A percentile compares a stretch with the other conserved stretches of the same genome.
These are phyloP conservation scores for Schizothorax lantsangensis DNA, from an alignment of 2,797 vertebrate genomes.

Conservation along the genomic window DNA sequence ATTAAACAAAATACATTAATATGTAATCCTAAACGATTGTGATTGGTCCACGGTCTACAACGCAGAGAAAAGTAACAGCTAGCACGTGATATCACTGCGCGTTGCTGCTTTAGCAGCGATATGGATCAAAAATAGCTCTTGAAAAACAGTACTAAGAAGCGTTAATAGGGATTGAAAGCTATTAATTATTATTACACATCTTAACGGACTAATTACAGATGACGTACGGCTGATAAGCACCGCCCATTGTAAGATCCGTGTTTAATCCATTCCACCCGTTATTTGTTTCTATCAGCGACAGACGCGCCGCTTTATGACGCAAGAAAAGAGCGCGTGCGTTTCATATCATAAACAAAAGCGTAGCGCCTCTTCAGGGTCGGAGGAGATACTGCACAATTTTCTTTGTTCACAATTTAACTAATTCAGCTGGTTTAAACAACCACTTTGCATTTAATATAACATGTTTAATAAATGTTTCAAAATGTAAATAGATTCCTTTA, in stretches of 20 bases:
- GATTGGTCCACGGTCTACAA: neutral
- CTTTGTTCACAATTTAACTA: neutral
- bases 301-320: neutral
- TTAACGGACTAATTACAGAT: neutral
- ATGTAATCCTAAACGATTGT: neutral
- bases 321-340: neutral
- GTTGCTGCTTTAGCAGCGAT: neutral
- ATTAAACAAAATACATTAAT: neutral
- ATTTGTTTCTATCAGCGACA: neutral
- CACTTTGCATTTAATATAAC: neutral
- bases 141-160: too few species aligned
- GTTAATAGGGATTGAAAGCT: neutral
- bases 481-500: neutral
- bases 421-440: neutral
- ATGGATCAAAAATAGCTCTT: neutral
- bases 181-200: neutral
- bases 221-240: neutral
- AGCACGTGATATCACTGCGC: neutral
- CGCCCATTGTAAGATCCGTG: accelerated
- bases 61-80: neutral
- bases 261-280: neutral
- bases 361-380: neutral
- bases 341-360: neutral
- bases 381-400: neutral
- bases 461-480: neutral